Conservation (phyloP, 2,797 vertebrate species). For the Echeneis naucrates region DNA sequence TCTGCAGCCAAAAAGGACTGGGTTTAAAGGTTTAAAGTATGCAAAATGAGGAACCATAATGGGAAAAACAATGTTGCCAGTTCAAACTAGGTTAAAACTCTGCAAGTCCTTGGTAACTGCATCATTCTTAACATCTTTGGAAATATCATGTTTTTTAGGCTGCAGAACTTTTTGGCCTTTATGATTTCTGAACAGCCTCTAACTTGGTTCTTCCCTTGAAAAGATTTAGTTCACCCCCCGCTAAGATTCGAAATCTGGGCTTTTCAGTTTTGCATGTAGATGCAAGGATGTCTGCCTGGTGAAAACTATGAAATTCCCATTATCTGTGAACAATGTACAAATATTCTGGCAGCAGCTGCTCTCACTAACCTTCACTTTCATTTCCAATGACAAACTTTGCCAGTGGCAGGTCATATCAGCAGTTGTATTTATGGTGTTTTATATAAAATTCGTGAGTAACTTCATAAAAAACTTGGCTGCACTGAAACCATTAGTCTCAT, state of each 20-base stretch:
- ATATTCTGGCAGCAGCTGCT: not conserved
- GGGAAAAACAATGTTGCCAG: not conserved
- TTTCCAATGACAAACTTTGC: not conserved
- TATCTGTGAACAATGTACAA: not conserved
- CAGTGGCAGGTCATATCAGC: not conserved
- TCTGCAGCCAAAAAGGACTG: not conserved
- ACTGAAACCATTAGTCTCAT: not conserved
- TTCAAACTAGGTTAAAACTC: constrained; percentile 22
- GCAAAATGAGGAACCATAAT: not conserved
- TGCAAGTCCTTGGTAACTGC: constrained; percentile 4
- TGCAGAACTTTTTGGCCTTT: not conserved
- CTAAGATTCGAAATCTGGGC: constrained; percentile 26
- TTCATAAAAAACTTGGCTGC: not conserved
- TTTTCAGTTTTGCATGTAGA: constrained; percentile 6
- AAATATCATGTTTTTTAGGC: constrained; percentile 10
- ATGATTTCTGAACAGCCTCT: not conserved
- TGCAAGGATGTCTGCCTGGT: not conserved
- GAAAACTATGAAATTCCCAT: not conserved
- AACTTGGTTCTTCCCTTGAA: not conserved
- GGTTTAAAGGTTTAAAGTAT: not conserved
- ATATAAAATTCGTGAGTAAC: not conserved
- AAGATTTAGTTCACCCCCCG: constrained; percentile 12
- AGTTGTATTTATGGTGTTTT: not conserved
- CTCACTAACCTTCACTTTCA: not conserved
- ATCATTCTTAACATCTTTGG: constrained; percentile 6